Evolutionary conservation across 2,113 vertebrate genomes (phyloP), one percentile per base, ranked within the genome.

Genomic region (Protobothrops flavoviridis): DNA sequence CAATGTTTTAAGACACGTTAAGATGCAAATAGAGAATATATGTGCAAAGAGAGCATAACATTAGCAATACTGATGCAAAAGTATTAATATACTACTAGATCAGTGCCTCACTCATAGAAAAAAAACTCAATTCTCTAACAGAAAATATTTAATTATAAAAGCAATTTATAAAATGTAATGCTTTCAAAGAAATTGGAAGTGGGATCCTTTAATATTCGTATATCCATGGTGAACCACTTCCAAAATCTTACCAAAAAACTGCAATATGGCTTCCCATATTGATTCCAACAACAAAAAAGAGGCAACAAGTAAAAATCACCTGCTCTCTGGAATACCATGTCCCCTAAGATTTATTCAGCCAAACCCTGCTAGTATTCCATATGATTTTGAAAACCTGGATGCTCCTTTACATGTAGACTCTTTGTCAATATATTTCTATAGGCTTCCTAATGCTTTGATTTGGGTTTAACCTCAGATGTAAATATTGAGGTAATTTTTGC

Each of bases 1-100:
- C 96, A 96, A 96, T 90, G 94, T 96, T 97, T 96, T 96, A 96
- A 96, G 96, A 96, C 97, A 97, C 97, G 95, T 97, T 97, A 96
- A 96, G 96, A 96, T 94, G 92, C 95, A 94, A 97, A 95, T 96
- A 94, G 94, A 93, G 94, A 95, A 93, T 95, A 95, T 95, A 92
- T 85, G 50, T 93, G 91, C 95, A 96, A 95, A 85, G 43, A 95
- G 56, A 94, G 91, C 95, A 95, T 95, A 96, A 96, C 96, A 96
- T 96, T 95, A 95, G 95, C 94, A 91, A 93, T 91, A 11, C 3
- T 91, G 93, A 91, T 33, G 33, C 69, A 50, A 50, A 92, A 91
- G 87, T 39, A 55, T 53, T 33, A 69, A 50, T 2, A 17, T 20
- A 45, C 20, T 33, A 61, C 61, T 95, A 93, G 81, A 48, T 96